A percentile compares a stretch with the other conserved stretches of the same genome.
Evolutionary conservation across 1,140 invertebrate species (phyloP).

Genomic region (Pachyrhynchus sulphureomaculatus): DNA sequence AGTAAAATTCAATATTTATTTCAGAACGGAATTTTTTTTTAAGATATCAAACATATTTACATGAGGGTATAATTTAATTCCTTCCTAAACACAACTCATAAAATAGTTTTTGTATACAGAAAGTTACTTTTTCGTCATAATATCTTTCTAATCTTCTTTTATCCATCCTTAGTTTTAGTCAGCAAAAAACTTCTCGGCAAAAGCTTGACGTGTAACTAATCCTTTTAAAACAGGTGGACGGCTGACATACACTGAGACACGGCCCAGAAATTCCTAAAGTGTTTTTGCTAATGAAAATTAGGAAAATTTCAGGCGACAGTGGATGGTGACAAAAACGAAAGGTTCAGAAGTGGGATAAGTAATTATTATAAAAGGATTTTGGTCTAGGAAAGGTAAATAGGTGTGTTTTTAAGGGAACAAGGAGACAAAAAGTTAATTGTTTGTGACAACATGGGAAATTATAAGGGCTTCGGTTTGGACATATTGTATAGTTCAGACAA

Average conservation of each 20-base stretch:
- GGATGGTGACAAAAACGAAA: slow-evolving; percentile 7
- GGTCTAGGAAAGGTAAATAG: background rate
- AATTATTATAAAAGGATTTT: slow-evolving; percentile 25
- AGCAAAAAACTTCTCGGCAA: background rate
- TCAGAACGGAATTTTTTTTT: too few species aligned
- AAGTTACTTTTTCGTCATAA: too few species aligned
- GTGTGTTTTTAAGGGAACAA: background rate
- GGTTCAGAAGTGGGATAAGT: slow-evolving; percentile 16
- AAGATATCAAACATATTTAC: too few species aligned
- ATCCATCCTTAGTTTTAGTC: background rate
- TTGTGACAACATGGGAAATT: too few species aligned
- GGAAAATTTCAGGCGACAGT: slow-evolving; percentile 19
- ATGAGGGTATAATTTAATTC: too few species aligned
- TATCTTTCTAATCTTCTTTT: background rate
- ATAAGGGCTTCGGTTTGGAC: too few species aligned
- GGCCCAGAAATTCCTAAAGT: background rate
- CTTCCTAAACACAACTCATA: too few species aligned
- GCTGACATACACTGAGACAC: background rate
- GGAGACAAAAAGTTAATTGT: too few species aligned
- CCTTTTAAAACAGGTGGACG: slow-evolving; percentile 5
- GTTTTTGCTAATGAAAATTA: slow-evolving; percentile 23
- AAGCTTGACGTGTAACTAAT: background rate
- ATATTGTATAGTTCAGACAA: too few species aligned
- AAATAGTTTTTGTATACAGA: too few species aligned
- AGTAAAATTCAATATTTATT: too few species aligned